A percentile compares a stretch with the other conserved stretches of the same genome.
phyloP scores from a whole-genome alignment of 2,888 invertebrate species.

The Venusia cambrica region DNA sequence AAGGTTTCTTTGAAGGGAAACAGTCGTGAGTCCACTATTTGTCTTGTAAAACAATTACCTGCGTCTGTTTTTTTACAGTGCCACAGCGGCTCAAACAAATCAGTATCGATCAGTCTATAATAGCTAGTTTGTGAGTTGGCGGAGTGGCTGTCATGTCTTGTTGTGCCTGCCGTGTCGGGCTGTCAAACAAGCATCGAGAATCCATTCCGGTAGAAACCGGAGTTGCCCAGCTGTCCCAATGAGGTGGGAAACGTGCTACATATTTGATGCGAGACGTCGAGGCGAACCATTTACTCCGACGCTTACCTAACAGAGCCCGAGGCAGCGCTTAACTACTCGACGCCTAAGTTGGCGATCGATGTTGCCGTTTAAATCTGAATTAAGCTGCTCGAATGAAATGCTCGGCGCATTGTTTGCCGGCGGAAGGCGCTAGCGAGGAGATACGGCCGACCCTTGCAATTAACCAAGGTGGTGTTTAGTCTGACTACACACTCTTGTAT shows the following conservation, averaged over 20 bases:
- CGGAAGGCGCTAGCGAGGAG: slow-evolving; percentile 20
- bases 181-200: slow-evolving; percentile 46
- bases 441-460: slow-evolving; percentile 31
- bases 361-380: slow-evolving; percentile 52
- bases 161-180: slow-evolving; percentile 39
- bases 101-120: slow-evolving; percentile 26
- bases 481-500: no score
- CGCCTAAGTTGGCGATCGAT: slow-evolving; percentile 48
- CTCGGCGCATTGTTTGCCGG: slow-evolving; percentile 38
- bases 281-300: slow-evolving; percentile 55
- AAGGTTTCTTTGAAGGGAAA: no score
- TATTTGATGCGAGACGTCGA: slow-evolving; percentile 61
- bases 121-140: slow-evolving; percentile 31
- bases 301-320: slow-evolving; percentile 56
- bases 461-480: slow-evolving; percentile 32
- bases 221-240: slow-evolving; percentile 41
- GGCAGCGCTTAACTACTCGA: slow-evolving; percentile 47
- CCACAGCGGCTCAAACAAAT: slow-evolving; percentile 12
- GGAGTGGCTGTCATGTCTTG: slow-evolving; percentile 32
- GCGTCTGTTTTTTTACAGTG: slow-evolving; percentile 8
- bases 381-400: slow-evolving; percentile 44
- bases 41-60: no score
- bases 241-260: slow-evolving; percentile 56
- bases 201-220: slow-evolving; percentile 44
- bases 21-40: no score